phyloP scores from a whole-genome alignment of 2,888 invertebrate genomes.

The Brachycybe producta region DNA sequence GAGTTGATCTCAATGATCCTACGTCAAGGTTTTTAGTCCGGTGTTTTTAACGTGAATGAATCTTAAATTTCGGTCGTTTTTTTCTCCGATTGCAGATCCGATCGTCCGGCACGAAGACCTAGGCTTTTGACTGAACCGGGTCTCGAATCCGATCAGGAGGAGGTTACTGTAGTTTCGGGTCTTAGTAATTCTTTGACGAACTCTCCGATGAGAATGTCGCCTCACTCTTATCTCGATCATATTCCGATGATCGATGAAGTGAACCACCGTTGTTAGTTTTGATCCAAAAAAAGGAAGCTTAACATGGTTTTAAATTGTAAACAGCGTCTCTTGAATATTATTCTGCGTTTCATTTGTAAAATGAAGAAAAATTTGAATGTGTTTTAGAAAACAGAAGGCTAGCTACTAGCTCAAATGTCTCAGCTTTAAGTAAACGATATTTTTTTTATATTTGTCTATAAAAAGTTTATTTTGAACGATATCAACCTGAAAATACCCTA shows the following conservation, averaged over 20 bases:
- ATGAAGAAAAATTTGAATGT: no score
- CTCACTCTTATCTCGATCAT: slow-evolving; percentile 13
- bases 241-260: neutral
- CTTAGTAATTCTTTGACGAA: slow-evolving; percentile 37
- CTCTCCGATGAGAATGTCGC: slow-evolving; percentile 27
- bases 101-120: slow-evolving; percentile 34
- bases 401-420: no score
- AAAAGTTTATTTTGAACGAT: no score
- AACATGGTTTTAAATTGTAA: no score
- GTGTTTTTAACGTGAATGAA: neutral
- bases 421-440: no score
- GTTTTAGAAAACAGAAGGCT: no score
- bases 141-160: slow-evolving; percentile 28
- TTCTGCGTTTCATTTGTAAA: no score
- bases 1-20: slow-evolving; percentile 37
- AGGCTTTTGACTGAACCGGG: slow-evolving; percentile 43
- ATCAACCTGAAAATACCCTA: no score
- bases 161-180: slow-evolving; percentile 31
- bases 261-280: slow-evolving; percentile 9
- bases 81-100: slow-evolving; percentile 29
- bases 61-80: neutral
- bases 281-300: no score
- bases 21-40: neutral
- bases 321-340: no score
- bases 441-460: no score